Base-by-base conservation (phyloP, 2,888 invertebrate species). In the Scaptomyza polygonia region DNA sequence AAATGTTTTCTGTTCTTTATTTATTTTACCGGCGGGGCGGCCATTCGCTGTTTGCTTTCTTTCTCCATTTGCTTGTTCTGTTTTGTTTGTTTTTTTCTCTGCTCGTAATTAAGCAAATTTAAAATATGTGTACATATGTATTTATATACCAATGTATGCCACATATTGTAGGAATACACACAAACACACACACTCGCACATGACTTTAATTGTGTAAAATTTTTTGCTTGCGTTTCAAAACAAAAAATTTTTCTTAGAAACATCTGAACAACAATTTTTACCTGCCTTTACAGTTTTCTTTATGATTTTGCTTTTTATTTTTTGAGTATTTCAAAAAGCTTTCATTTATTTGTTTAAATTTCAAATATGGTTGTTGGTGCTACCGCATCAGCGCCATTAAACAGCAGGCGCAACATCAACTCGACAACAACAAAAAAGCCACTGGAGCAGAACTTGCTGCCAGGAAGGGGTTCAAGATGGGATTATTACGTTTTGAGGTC, bases 41-140 rank as follows among this genome's bases (percentile, higher is more conserved):
- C 21, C 62, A 51, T 42, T 61, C 47, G 49, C 44, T 44, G 47
- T 36, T 9, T 54, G 52, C 32, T 49, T 48, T 67, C 57, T 65
- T 67, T 68, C 56, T 66, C 51, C 68, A 66, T 65, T 64, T 40
- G 30, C 62, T 30, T 58, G 49, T 70, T 56, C 52, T 70, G 54
- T 65, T n/a, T 67, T 57, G 36, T 14, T 36, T 11, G 6, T 14
- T 11, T 36, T 14, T 5, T 11, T 39, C 16, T 39, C 39, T 67
- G 64, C 66, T 51, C 77, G 78, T 86, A 86, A 82, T 86, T 82
- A 82, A 65, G 63, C 67, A 86, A 86, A 82, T 86, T 86, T 70
- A 84, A 82, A 82, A 84, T 84, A 78, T 72, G 54, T 71, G n/a
- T 70, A 32, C 52, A 54, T 25, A 42, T 51, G 6, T 21, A 21